These are phyloP conservation scores for Drosophila nasuta DNA, from an alignment of 1,140 invertebrate genomes.

Conservation along the genomic window DNA sequence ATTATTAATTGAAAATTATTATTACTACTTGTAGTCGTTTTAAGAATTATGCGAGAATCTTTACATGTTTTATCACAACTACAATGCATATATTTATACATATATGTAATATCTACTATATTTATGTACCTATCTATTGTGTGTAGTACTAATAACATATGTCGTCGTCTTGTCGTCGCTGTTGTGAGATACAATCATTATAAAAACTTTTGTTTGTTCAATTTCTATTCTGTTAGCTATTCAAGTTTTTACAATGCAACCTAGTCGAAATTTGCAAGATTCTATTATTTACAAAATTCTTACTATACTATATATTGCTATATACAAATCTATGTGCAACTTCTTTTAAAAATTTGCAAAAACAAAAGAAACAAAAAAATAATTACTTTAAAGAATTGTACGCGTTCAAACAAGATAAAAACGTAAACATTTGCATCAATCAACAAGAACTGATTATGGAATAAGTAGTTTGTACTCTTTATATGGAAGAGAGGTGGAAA, in stretches of 20 bases:
- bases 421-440: slow-evolving; percentile 75
- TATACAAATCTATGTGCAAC: slow-evolving; percentile 18
- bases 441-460: slow-evolving; percentile 84
- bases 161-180: slow-evolving; percentile 78
- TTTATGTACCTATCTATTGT: slow-evolving; percentile 64
- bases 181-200: slow-evolving; percentile 85
- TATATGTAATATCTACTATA: slow-evolving; percentile 26
- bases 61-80: slow-evolving; percentile 25
- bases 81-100: background rate
- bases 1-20: slow-evolving; percentile 22
- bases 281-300: slow-evolving; percentile 26
- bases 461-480: slow-evolving; percentile 84
- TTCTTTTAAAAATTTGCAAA: slow-evolving; percentile 31
- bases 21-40: slow-evolving; percentile 34
- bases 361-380: slow-evolving; percentile 21
- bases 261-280: slow-evolving; percentile 52
- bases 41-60: slow-evolving; percentile 25
- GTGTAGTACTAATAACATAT: slow-evolving; percentile 50
- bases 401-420: slow-evolving; percentile 45
- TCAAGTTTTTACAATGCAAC: slow-evolving; percentile 33
- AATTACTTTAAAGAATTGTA: slow-evolving; percentile 25
- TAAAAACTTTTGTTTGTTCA: slow-evolving; percentile 47
- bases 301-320: slow-evolving; percentile 14
- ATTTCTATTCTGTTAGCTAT: slow-evolving; percentile 35
- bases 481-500: slow-evolving; percentile 54